Base-by-base conservation (phyloP, 2,113 vertebrate genomes). In the Oenanthe oenanthe region DNA sequence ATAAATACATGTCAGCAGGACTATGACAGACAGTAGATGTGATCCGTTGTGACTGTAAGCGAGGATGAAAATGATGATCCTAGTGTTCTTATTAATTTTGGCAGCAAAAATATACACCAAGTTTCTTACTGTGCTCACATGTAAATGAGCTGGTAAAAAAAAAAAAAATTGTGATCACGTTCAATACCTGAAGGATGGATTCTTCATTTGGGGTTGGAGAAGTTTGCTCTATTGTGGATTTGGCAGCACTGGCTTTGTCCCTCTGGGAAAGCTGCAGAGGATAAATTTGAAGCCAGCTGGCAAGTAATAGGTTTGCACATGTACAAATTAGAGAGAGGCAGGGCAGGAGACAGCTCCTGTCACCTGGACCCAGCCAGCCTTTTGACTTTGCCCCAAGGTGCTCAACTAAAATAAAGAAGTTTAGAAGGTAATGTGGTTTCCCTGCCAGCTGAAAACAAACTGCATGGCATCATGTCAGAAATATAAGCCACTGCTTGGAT, bases 231-330 rank as follows among this genome's bases (percentile, higher is more conserved):
- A 0, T 13, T 75, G 42, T 77, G 65, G 71, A 34, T 85, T 87
- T 87, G 85, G n/a, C 70, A 57, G 40, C 43, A 8, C 6, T 61
- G 28, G 25, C 65, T 87, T 74, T 85, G 36, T 79, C 11, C 43
- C n/a, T 21, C 0, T 0, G 0, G n/a, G 54, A 54, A 80, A 42
- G 13, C 26, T 25, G 24, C 1, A 3, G 0, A 2, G 63, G 38
- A n/a, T 56, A 74, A 58, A 85, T 51, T 9, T 22, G 71, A 66
- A 83, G 63, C 31, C 50, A 70, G 54, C 32, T 66, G 68, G 60
- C n/a, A 50, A 54, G 32, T 56, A 31, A 70, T 13, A 36, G 32
- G 12, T 65, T 76, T 83, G 71, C 50, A 19, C 42, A 28, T 60
- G 67, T 66, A 71, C 19, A 14, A 38, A 40, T 7, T 51, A 29